phyloP scores from a whole-genome alignment of 2,888 invertebrate species.

The Aplocera efformata region DNA sequence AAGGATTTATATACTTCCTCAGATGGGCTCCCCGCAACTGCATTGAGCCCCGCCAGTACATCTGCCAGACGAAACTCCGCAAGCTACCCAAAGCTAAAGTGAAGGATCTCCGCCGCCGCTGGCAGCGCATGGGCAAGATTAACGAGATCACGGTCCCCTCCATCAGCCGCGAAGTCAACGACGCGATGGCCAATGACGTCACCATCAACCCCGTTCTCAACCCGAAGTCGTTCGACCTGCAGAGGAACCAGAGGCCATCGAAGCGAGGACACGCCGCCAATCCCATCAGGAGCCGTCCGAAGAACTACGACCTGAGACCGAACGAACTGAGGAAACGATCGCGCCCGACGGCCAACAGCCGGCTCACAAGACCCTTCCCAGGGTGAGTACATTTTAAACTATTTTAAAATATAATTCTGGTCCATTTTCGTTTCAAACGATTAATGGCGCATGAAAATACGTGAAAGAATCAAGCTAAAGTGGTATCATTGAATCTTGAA shows the following conservation, averaged over 20 bases:
- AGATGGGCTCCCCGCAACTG: slow-evolving; percentile 86
- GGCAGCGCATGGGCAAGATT: slow-evolving; percentile 71
- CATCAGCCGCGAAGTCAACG: slow-evolving; percentile 57
- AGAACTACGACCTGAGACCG: slow-evolving; percentile 39
- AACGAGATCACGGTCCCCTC: slow-evolving; percentile 79
- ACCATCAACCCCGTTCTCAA: slow-evolving; percentile 51
- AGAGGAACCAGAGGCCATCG: slow-evolving; percentile 35
- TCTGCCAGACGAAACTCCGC: slow-evolving; percentile 84
- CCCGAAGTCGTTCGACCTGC: slow-evolving; percentile 63
- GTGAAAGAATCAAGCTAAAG: too few relatives aligned
- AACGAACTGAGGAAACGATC: slow-evolving; percentile 58
- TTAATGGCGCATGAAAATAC: too few relatives aligned
- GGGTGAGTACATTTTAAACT: slow-evolving; percentile 51
- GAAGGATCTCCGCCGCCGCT: slow-evolving; percentile 67
- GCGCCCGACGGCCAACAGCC: slow-evolving; percentile 44
- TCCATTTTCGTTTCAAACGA: too few relatives aligned
- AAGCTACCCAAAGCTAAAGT: slow-evolving; percentile 71
- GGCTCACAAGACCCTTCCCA: slow-evolving; percentile 67
- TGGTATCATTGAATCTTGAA: too few relatives aligned
- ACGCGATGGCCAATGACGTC: slow-evolving; percentile 59
- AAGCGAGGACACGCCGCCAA: slow-evolving; percentile 24
- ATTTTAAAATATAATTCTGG: too few relatives aligned
- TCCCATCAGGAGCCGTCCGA: slow-evolving; percentile 35
- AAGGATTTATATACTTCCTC: slow-evolving; percentile 44
- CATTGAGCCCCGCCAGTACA: slow-evolving; percentile 82